A percentile compares a stretch with the other conserved stretches of the same genome.
Evolutionary conservation across 1,140 invertebrate genomes (phyloP).

Genomic region (Palaemon carinicauda): DNA sequence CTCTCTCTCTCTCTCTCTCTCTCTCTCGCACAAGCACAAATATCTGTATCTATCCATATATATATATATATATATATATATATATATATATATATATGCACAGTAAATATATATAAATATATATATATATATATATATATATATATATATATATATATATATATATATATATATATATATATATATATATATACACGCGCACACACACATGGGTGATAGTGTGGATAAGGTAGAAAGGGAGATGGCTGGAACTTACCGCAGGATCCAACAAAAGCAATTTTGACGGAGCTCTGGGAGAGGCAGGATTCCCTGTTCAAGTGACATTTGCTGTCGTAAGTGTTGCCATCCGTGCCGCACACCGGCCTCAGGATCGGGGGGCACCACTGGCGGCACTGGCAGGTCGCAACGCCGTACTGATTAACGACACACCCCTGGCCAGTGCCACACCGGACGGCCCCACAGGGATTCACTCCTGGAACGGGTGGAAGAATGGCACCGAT

Average conservation of each 20-base stretch:
- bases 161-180: not conserved
- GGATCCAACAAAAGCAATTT: conserved; percentile 77
- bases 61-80: too few species aligned
- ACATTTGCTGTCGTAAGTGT: conserved; percentile 76
- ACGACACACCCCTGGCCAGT: conserved; percentile 82
- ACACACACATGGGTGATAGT: not conserved
- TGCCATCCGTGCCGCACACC: conserved; percentile 73
- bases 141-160: not conserved
- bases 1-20: too few species aligned
- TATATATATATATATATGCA: too few species aligned
- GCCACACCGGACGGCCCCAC: conserved; percentile 76
- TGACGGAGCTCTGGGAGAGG: conserved; percentile 72
- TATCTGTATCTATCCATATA: too few species aligned
- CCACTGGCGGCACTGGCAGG: conserved; percentile 77
- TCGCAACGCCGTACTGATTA: conserved; percentile 81
- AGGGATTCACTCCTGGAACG: conserved; percentile 79
- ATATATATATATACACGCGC: not conserved
- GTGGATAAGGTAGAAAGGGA: not conserved
- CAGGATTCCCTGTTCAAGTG: conserved; percentile 76
- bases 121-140: not conserved
- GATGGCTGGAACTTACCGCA: conserved; percentile 71
- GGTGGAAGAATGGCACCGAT: not conserved
- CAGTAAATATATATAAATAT: not conserved
- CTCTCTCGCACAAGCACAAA: too few species aligned
- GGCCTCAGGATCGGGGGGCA: conserved; percentile 82